A percentile compares a stretch with the other conserved stretches of the same genome.
Conservation (phyloP, 2,888 invertebrate species). For the Hyalella azteca region DNA sequence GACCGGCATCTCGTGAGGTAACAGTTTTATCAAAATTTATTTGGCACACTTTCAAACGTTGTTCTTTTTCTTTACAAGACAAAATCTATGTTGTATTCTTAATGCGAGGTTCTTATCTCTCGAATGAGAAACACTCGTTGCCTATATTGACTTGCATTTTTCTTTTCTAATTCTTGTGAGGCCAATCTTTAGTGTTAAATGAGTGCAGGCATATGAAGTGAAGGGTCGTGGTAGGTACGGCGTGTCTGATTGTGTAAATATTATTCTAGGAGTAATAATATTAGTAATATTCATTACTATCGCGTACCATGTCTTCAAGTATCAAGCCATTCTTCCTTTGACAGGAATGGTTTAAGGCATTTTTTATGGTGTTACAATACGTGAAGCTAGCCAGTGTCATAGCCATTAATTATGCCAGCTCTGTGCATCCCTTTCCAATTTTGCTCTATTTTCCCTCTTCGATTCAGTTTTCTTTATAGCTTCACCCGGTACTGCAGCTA, state of each 20-base stretch:
- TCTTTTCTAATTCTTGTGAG: conserved; percentile 9
- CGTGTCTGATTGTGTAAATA: conserved; percentile 30
- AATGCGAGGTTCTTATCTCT: too few relatives aligned
- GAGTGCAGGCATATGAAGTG: background rate
- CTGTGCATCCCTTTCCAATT: background rate
- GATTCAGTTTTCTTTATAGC: background rate
- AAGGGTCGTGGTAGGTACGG: conserved; percentile 26
- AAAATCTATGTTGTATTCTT: too few relatives aligned
- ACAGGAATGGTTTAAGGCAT: background rate
- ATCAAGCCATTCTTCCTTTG: conserved; percentile 5
- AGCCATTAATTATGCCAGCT: background rate
- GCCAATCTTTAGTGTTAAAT: conserved; percentile 14
- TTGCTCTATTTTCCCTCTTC: background rate
- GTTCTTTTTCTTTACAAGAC: too few relatives aligned
- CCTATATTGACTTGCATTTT: conserved; percentile 8
- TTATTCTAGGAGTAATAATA: conserved; percentile 26
- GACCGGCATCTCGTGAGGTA: too few relatives aligned
- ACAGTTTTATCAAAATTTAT: too few relatives aligned
- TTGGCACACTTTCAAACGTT: too few relatives aligned
- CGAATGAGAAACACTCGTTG: too few relatives aligned
- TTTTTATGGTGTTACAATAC: conserved; percentile 26
- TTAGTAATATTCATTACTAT: conserved; percentile 32
- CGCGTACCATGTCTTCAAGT: conserved; percentile 31
- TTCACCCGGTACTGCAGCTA: background rate
- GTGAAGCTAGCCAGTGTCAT: conserved; percentile 29